A percentile compares a stretch with the other conserved stretches of the same genome.
These are phyloP conservation scores for Luscinia luscinia DNA, from an alignment of 2,797 vertebrate species.

Conservation along the genomic window DNA sequence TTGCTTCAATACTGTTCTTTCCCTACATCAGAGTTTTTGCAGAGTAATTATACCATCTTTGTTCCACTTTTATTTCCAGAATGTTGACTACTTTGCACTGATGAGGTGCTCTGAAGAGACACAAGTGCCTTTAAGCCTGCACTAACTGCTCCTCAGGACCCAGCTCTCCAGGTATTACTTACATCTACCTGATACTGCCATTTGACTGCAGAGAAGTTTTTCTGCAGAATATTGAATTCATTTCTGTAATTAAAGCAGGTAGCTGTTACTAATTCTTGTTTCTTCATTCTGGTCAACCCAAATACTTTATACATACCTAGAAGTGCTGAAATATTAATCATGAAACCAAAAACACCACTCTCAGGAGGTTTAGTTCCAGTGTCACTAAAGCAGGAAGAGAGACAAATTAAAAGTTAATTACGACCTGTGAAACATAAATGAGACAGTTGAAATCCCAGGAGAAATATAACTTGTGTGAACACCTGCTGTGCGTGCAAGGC, in stretches of 20 bases:
- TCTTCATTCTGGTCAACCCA: not conserved
- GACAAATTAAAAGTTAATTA: slow-evolving; percentile 30
- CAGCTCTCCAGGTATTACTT: not conserved
- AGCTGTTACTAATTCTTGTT: not conserved
- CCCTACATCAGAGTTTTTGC: not conserved
- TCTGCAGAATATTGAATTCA: not conserved
- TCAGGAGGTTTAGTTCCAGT: slow-evolving; percentile 90
- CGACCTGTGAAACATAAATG: not conserved
- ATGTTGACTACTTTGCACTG: not conserved
- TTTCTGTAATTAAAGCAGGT: not conserved
- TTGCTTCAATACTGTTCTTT: not conserved
- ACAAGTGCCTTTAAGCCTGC: not conserved
- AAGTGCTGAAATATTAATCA: slow-evolving; percentile 90
- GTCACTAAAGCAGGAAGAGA: slow-evolving; percentile 80
- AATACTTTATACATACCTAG: slow-evolving; percentile 81
- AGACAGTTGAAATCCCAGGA: not conserved
- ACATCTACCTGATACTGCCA: not conserved
- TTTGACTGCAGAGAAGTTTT: not conserved
- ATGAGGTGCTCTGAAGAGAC: not conserved
- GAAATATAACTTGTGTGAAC: not conserved
- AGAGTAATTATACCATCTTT: not conserved
- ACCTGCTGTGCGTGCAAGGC: not conserved
- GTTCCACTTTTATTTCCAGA: not conserved
- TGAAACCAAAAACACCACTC: slow-evolving; percentile 94
- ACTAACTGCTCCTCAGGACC: not conserved